Evolutionary conservation across 2,797 vertebrate genomes (phyloP).

Genomic region (Acanthis flammea): DNA sequence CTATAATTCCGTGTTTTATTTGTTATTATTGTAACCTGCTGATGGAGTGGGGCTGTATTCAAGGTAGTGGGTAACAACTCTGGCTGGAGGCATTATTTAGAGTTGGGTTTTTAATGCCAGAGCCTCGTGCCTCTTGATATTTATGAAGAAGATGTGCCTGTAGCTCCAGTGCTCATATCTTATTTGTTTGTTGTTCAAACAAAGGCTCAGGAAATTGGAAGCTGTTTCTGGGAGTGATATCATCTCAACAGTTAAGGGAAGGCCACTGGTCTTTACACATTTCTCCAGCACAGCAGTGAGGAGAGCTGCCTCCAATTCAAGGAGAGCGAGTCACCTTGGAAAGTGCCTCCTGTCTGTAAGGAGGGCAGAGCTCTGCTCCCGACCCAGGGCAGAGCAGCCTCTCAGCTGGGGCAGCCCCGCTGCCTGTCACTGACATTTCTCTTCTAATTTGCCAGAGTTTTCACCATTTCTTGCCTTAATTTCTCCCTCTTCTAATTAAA

Average conservation of each 20-base stretch:
- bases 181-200: slow-evolving; percentile 66
- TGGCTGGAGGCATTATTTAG: slow-evolving; percentile 44
- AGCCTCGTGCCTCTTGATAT: slow-evolving; percentile 26
- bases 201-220: slow-evolving; percentile 66
- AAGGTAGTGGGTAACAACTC: slow-evolving; percentile 3
- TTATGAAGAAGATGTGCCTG: slow-evolving; percentile 59
- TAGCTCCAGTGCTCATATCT: not conserved
- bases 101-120: not conserved
- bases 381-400: not conserved
- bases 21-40: slow-evolving; percentile 66
- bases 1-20: slow-evolving; percentile 58
- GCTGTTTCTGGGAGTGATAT: slow-evolving; percentile 33
- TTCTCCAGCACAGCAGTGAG: not conserved
- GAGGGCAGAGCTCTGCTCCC: not conserved
- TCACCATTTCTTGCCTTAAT: not conserved
- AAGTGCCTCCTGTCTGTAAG: not conserved
- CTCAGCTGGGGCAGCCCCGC: fast-evolving
- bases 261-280: not conserved
- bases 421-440: not conserved
- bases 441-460: not conserved
- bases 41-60: slow-evolving; percentile 34
- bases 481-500: not conserved
- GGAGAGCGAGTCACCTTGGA: slow-evolving; percentile 2
- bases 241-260: slow-evolving; percentile 27
- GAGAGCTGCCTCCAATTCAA: not conserved